Evolutionary conservation across 2,113 vertebrate genomes (phyloP), one percentile per base, ranked within the genome.

Genomic region (Amblyopsis rosae): DNA sequence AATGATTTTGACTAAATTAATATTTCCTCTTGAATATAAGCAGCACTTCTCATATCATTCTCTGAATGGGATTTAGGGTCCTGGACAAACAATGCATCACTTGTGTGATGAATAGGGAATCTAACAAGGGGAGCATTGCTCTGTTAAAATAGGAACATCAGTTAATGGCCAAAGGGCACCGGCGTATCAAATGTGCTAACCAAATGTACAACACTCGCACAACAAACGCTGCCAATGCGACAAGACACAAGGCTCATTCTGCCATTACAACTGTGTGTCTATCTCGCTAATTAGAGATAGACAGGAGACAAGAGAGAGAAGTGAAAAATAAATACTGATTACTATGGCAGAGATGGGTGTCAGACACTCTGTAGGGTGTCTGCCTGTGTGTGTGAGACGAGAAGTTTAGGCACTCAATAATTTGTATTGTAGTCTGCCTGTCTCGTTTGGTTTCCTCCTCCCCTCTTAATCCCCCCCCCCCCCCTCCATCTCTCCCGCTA

Each of bases 281-380:
- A 4, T 51, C 2, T 51, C 6, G 4, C 49, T 51, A 51, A 51
- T 51, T 51, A 51, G 56, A 76, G 69, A 85, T 79, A 76, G 77
- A 86, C 81, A 60, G 59, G 71, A 62, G 53, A 62, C 46, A 17
- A 46, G 51, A 66, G 15, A 56, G 53, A 66, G 10, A 66, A 47
- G 35, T 47, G 33, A 11, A 16, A 75, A 73, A 59, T 76, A 67
- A 61, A 79, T 59, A 73, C 80, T 90, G 87, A 89, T 89, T 90
- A 88, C 86, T 84, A 85, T 87, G 84, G 85, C 87, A 85, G 85
- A 26, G 85, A 81, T 85, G 83, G 82, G 87, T 90, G 86, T 87
- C 87, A 90, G 89, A 85, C 83, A 66, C 86, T 70, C 86, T 82
- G 88, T 65, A 35, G 82, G 85, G 81, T 56, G 17, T 85, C 78